Percentiles rank a stretch among this genome's conserved stretches.
These are phyloP conservation scores for Acrobeloides nanus DNA, from an alignment of 2,888 invertebrate species.

Conservation along the genomic window DNA sequence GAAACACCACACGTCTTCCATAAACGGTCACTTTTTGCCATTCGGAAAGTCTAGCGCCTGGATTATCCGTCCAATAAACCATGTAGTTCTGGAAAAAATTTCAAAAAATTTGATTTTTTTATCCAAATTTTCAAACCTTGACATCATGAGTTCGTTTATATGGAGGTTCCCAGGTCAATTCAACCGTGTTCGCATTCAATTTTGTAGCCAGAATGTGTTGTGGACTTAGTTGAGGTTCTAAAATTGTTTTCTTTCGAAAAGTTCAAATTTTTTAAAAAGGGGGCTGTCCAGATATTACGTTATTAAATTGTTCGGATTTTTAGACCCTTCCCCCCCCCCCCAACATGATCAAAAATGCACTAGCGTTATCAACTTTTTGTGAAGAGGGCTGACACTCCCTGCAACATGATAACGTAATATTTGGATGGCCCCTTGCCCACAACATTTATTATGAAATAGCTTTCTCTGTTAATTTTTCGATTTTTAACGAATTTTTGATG, in stretches of 20 bases:
- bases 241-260: slow-evolving; percentile 8
- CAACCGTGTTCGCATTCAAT: slow-evolving; percentile 45
- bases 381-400: too few relatives aligned
- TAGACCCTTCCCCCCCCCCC: too few relatives aligned
- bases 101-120: slow-evolving; percentile 6
- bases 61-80: slow-evolving; percentile 52
- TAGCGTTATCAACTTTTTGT: too few relatives aligned
- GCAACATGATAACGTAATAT: too few relatives aligned
- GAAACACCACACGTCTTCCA: slow-evolving; percentile 46
- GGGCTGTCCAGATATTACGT: background rate
- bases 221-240: slow-evolving; percentile 50
- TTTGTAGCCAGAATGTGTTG: slow-evolving; percentile 49
- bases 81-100: slow-evolving; percentile 36
- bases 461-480: too few relatives aligned
- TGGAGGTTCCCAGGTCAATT: slow-evolving; percentile 50
- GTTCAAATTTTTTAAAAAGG: background rate
- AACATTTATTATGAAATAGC: too few relatives aligned
- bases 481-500: too few relatives aligned
- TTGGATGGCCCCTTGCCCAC: too few relatives aligned
- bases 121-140: slow-evolving; percentile 26
- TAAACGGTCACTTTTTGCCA: slow-evolving; percentile 50
- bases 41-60: slow-evolving; percentile 39
- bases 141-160: slow-evolving; percentile 49
- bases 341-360: too few relatives aligned
- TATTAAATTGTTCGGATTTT: too few relatives aligned